Conservation (phyloP, 2,888 invertebrate genomes). For the Macaria liturata region DNA sequence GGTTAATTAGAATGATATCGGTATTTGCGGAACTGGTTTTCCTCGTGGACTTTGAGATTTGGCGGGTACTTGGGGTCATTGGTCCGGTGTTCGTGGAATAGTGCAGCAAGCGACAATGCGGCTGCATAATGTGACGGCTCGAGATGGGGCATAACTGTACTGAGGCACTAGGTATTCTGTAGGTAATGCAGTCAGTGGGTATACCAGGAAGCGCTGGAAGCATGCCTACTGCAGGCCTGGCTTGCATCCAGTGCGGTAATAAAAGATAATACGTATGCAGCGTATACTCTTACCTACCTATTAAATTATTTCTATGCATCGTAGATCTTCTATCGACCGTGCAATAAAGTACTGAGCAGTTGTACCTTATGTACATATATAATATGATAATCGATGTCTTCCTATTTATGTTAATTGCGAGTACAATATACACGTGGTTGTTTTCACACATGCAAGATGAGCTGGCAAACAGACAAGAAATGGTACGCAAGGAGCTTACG, state of each 20-base stretch:
- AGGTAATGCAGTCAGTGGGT: conserved; percentile 57
- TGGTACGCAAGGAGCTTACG: not conserved
- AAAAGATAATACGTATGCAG: conserved; percentile 22
- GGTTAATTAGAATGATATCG: conserved; percentile 43
- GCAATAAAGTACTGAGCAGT: conserved; percentile 1
- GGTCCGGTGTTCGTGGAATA: conserved; percentile 47
- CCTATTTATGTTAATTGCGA: conserved; percentile 21
- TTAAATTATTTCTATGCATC: not conserved
- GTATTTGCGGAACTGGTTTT: conserved; percentile 45
- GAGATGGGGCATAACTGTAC: conserved; percentile 42
- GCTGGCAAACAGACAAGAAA: conserved; percentile 10
- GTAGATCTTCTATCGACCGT: conserved; percentile 16
- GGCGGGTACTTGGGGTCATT: conserved; percentile 42
- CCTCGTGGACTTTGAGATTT: conserved; percentile 50
- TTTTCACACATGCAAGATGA: conserved; percentile 9
- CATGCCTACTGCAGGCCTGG: conserved; percentile 65
- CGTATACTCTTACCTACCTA: conserved; percentile 7
- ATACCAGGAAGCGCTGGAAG: conserved; percentile 72
- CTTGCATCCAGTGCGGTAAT: conserved; percentile 55
- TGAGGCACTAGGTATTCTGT: conserved; percentile 57
- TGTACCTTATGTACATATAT: conserved; percentile 4
- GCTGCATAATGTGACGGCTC: conserved; percentile 32
- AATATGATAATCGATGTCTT: conserved; percentile 15
- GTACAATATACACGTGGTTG: conserved; percentile 4
- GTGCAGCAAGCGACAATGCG: conserved; percentile 41